Evolutionary conservation across 2,113 vertebrate species (phyloP), one percentile per base, ranked within the genome.

Genomic region (Chionodraco myersi): DNA sequence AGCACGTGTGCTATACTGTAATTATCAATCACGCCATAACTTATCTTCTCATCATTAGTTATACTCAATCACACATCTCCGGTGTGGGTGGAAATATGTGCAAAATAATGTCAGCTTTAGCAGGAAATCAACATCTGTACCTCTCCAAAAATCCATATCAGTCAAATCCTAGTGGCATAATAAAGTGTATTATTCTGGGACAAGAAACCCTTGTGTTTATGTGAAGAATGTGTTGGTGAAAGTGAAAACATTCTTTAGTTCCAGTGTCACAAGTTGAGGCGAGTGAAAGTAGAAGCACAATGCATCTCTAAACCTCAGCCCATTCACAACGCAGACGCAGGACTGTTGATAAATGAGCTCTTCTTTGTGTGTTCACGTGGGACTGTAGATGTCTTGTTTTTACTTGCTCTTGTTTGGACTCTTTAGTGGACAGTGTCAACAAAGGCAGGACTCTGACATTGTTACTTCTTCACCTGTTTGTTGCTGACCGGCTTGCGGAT

Each of bases 401-500:
- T 70, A 79, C 78, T 81, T 7, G 30, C 13, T 45, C 41, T 21
- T 86, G 82, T 81, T 91, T 75, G 80, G 54, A 0, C 49, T 72
- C 56, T 1, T 15, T 57, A 66, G 70, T 59, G 66, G 69, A 76
- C 71, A 26, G 57, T 58, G 75, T 85, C 65, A 85, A 86, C 80
- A 75, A 36, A 86, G 57, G 14, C 48, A 9, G 54, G 65, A 44
- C 36, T 67, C 75, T 21, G 41, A 54, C 56, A 71, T 78, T 80
- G 77, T 84, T 86, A 53, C 85, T 83, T 71, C 85, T 73, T 84
- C 73, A 69, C 74, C 68, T 79, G 44, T 59, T 58, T 58, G 49
- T 70, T 74, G 72, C 11, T 1, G 47, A 75, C 4, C 11, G 11
- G 56, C 66, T 34, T 60, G 56, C 1, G 16, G 26, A 48, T 75